Evolutionary conservation across 2,888 invertebrate species (phyloP), one percentile per base, ranked within the genome.

Genomic region (Meliscaeva auricollis): DNA sequence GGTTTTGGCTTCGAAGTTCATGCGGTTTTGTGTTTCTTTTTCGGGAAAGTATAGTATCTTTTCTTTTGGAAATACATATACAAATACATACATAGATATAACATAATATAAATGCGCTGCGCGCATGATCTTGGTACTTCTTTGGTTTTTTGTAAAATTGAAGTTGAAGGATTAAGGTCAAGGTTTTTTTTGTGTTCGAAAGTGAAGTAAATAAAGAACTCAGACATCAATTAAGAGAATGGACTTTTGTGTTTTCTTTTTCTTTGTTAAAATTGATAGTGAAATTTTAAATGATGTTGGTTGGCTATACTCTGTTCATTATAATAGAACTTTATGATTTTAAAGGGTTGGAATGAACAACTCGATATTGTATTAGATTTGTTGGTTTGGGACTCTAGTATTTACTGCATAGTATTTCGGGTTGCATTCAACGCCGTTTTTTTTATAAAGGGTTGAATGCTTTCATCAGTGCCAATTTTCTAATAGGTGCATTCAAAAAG

Each of bases 41-140:
- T 84, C 13, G 75, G 79, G 84, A 84, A 84, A 84, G 84, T 79
- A 70, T 79, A 72, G 79, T 84, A 76, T 72, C 72, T 75, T 78
- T 77, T 74, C 70, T 74, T 64, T 74, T 50, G 9, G 50, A 35
- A 22, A 4, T 26, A 26, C 26, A 26, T 26, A 26, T n/a, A n/a
- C n/a, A n/a, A n/a, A n/a, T n/a, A n/a, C 35, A 6, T 35, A 35
- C 35, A 32, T 32, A 32, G 32, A 32, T 7, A 35, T 35, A 35
- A 6, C 35, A 35, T 35, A 35, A 35, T 8, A 6, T 38, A 9
- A 38, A 38, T 38, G 38, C 9, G 13, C 3, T 66, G 66, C 64
- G 66, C 64, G 64, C 20, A 50, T 66, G 64, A 64, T 64, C 64
- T 64, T 64, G 64, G 64, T 64, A 46, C 26, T 35, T 20, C 66